Evolutionary conservation across 2,888 invertebrate genomes (phyloP).

Genomic region (Phortica magna): DNA sequence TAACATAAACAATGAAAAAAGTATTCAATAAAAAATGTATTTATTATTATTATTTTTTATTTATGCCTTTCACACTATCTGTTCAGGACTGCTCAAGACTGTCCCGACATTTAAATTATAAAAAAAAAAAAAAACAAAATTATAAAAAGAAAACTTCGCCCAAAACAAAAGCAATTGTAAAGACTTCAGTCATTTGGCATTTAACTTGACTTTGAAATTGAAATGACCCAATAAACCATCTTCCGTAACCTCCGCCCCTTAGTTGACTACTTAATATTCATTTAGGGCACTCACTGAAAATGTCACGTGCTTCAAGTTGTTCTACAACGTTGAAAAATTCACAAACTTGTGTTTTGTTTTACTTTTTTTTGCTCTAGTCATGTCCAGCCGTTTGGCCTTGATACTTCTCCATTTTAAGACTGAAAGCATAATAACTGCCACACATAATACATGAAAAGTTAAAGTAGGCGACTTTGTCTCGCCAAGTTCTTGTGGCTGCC

Average conservation of each 20-base stretch:
- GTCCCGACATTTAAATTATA: too few relatives aligned
- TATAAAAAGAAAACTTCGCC: neutral
- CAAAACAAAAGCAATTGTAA: neutral
- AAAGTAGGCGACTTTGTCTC: neutral
- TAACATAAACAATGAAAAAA: too few relatives aligned
- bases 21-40: neutral
- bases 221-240: slow-evolving; percentile 16
- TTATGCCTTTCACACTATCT: too few relatives aligned
- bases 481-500: neutral
- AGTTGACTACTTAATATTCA: slow-evolving; percentile 24
- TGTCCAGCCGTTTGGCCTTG: slow-evolving; percentile 33
- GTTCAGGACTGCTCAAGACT: neutral
- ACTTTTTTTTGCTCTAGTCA: too few relatives aligned
- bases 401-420: slow-evolving; percentile 4
- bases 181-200: slow-evolving; percentile 4
- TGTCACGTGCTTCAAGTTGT: slow-evolving; percentile 31
- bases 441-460: neutral
- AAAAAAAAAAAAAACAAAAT: neutral
- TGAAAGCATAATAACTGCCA: slow-evolving; percentile 11
- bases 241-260: neutral
- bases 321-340: neutral
- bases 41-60: too few relatives aligned
- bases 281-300: slow-evolving; percentile 29
- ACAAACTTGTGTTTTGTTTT: neutral
- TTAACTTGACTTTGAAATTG: slow-evolving; percentile 33